phyloP scores from a whole-genome alignment of 2,113 vertebrate species.

The Hippocampus guttulatus region DNA sequence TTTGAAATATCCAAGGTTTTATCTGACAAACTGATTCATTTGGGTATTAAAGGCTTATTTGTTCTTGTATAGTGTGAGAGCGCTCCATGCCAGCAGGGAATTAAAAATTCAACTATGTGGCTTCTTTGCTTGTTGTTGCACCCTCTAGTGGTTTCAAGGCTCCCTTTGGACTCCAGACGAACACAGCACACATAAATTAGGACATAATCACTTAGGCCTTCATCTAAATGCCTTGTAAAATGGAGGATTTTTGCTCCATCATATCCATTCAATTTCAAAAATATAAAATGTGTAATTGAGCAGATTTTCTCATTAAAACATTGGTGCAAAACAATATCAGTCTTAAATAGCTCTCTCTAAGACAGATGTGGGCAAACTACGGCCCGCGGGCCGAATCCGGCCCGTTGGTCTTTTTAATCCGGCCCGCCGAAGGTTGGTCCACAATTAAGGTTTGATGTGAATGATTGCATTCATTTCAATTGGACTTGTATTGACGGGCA shows the following conservation, averaged over 20 bases:
- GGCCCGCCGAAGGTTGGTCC: too few relatives aligned
- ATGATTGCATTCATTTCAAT: too few relatives aligned
- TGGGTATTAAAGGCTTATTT: background rate
- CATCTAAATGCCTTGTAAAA: background rate
- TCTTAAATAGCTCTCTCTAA: too few relatives aligned
- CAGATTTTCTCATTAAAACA: background rate
- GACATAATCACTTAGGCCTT: background rate
- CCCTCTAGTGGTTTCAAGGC: conserved; percentile 31
- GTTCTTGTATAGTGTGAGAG: background rate
- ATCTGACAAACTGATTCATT: background rate
- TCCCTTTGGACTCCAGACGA: conserved; percentile 2
- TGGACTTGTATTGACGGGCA: too few relatives aligned
- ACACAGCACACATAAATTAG: background rate
- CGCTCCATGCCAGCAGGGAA: background rate
- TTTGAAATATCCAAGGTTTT: background rate
- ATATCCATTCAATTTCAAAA: background rate
- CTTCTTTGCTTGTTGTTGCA: conserved; percentile 27
- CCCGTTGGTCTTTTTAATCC: too few relatives aligned
- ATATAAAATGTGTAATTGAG: background rate
- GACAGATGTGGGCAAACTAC: too few relatives aligned
- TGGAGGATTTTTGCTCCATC: background rate
- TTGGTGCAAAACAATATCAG: too few relatives aligned
- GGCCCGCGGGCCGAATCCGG: too few relatives aligned
- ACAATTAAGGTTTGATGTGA: too few relatives aligned
- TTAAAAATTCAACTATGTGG: conserved; percentile 11